A percentile compares a stretch with the other conserved stretches of the same genome.
phyloP scores from a whole-genome alignment of 37 sponge, comb jelly and placozoan genomes.

The Crambe crambe region DNA sequence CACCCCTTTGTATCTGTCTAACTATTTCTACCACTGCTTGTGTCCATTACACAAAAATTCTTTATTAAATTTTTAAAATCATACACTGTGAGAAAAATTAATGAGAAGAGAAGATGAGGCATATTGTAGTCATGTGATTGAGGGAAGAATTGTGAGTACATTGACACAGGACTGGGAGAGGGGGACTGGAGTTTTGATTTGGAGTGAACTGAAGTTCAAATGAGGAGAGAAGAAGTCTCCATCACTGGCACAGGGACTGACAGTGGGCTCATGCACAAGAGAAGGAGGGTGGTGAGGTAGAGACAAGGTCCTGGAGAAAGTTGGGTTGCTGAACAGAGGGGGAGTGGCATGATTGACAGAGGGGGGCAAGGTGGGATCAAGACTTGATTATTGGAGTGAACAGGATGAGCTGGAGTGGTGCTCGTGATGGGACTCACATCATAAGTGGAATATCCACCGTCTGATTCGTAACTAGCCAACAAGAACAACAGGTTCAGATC shows the following conservation, averaged over 20 bases:
- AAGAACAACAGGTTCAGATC: slow-evolving; percentile 40
- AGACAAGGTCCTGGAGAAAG: not conserved
- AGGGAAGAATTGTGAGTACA: not conserved
- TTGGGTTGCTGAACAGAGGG: slow-evolving; percentile 1
- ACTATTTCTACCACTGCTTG: no score
- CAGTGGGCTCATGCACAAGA: not conserved
- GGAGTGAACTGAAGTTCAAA: slow-evolving; percentile 1
- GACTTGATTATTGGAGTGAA: not conserved
- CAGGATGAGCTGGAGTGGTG: not conserved
- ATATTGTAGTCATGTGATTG: slow-evolving; percentile 20
- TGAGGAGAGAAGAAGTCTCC: not conserved
- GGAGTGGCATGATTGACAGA: not conserved
- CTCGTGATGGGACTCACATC: slow-evolving; percentile 58
- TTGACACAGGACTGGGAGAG: not conserved
- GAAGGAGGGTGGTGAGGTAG: slow-evolving; percentile 6
- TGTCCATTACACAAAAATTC: no score
- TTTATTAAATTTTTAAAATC: no score
- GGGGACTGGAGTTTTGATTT: slow-evolving; percentile 12
- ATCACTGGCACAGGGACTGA: slow-evolving; percentile 21
- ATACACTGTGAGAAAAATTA: no score
- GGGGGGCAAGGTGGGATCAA: not conserved
- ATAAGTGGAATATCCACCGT: slow-evolving; percentile 62
- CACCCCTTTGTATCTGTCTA: no score
- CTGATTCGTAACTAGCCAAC: slow-evolving; percentile 58
- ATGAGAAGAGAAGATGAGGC: no score